These are phyloP conservation scores for Geodia barretti DNA, from an alignment of 37 sponge, comb jelly and placozoan genomes.

Conservation along the genomic window DNA sequence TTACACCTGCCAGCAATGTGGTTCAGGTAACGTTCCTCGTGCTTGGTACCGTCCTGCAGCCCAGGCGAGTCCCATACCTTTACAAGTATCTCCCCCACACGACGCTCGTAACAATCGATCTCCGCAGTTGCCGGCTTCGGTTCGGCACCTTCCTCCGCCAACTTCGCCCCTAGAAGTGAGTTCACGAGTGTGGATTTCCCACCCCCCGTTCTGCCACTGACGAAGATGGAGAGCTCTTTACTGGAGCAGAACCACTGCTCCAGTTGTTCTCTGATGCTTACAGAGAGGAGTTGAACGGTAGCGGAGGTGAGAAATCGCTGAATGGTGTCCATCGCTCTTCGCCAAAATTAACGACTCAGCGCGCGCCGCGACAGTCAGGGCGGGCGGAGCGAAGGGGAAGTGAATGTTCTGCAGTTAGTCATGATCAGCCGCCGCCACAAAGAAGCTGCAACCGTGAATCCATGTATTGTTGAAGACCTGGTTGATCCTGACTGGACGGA, in stretches of 20 bases:
- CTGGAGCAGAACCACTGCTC: not conserved
- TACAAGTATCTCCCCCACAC: not conserved
- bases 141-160: conserved; percentile 1
- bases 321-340: too few relatives aligned
- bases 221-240: not conserved
- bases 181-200: not conserved
- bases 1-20: not conserved
- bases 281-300: not conserved
- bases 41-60: conserved; percentile 5
- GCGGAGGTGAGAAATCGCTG: too few relatives aligned
- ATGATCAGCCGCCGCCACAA: too few relatives aligned
- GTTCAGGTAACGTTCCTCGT: conserved; percentile 1
- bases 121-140: not conserved
- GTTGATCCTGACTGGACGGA: not conserved
- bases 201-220: not conserved
- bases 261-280: not conserved
- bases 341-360: too few relatives aligned
- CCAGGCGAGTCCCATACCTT: conserved; percentile 24
- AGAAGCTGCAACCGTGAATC: too few relatives aligned
- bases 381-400: too few relatives aligned
- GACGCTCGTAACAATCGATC: not conserved
- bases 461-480: not conserved
- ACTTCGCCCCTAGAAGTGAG: not conserved
- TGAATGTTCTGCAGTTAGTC: too few relatives aligned
- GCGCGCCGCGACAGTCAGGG: too few relatives aligned